A percentile compares a stretch with the other conserved stretches of the same genome.
These are phyloP conservation scores for Hycleus cichorii DNA, from an alignment of 1,140 invertebrate species.

Conservation along the genomic window DNA sequence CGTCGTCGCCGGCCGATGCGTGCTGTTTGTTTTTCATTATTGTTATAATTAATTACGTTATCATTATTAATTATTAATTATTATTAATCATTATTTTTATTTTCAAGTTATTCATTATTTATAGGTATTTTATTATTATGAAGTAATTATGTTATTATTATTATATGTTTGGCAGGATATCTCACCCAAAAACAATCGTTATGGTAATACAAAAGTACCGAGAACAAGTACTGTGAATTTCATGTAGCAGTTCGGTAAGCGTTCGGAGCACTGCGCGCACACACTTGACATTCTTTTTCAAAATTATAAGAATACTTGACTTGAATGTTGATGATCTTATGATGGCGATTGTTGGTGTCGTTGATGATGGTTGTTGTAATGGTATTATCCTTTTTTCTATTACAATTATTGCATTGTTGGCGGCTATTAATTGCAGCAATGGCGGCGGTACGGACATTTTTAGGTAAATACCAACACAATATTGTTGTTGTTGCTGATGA, in stretches of 20 bases:
- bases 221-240: conserved; percentile 36
- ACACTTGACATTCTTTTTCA: conserved; percentile 24
- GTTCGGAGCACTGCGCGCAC: conserved; percentile 40
- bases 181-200: conserved; percentile 40
- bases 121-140: conserved; percentile 33
- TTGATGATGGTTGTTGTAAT: conserved; percentile 16
- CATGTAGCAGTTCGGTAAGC: conserved; percentile 37
- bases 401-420: not conserved
- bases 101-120: conserved; percentile 25
- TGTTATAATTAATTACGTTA: conserved; percentile 19
- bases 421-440: conserved; percentile 11
- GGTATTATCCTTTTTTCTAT: not conserved
- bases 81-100: conserved; percentile 12
- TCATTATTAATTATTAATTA: conserved; percentile 29
- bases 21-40: conserved; percentile 19
- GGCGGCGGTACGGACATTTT: conserved; percentile 11
- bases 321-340: conserved; percentile 6
- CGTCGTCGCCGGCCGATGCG: conserved; percentile 18
- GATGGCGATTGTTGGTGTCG: conserved; percentile 4
- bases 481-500: not conserved
- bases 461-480: not conserved
- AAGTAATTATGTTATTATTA: conserved; percentile 31
- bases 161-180: conserved; percentile 40
- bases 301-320: not conserved
- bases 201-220: conserved; percentile 38